Evolutionary conservation across 2,888 invertebrate species (phyloP), one percentile per base, ranked within the genome.

Genomic region (Agonopterix alstromeriana): DNA sequence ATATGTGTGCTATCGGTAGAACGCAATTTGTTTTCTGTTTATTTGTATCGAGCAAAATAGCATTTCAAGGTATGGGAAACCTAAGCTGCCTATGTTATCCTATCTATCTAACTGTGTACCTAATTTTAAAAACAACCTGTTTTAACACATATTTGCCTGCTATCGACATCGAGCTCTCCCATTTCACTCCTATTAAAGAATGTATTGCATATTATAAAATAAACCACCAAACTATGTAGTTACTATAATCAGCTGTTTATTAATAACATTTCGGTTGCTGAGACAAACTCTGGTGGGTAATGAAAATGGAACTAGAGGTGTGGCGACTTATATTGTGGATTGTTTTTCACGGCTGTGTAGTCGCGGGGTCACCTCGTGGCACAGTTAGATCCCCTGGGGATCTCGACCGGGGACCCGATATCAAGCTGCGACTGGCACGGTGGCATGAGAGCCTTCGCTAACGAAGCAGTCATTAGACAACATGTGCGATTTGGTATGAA

Each of bases 361-460:
- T 94, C 96, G 65, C 94, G 97, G 78, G 98, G 97, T 77, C 97
- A 98, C 90, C 93, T 97, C 86, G 94, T 96, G 76, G 95, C 97
- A 70, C 94, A 95, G 75, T 91, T 98, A 89, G 98, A 98, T 89
- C 98, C 98, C 55, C 91, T 98, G 86, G 96, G 94, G 88, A 97
- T 98, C 85, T 92, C 92, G 81, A 93, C 92, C 82, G 92, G 92
- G 65, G 92, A 92, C 79, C 90, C 91, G 66, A 79, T 77, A 51
- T 83, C 84, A 59, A 83, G 83, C 71, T 76, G 80, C 67, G 83
- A 87, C 67, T 84, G 86, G 84, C 85, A 84, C 62, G 84, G 86
- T 63, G 87, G 86, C 55, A 78, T 88, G 64, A 79, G 86, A 53
- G 88, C 85, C 67, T 88, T 88, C 77, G 88, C 87, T 62, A 86